Conservation (phyloP, 2,113 vertebrate genomes). For the Antechinus stuartii region DNA sequence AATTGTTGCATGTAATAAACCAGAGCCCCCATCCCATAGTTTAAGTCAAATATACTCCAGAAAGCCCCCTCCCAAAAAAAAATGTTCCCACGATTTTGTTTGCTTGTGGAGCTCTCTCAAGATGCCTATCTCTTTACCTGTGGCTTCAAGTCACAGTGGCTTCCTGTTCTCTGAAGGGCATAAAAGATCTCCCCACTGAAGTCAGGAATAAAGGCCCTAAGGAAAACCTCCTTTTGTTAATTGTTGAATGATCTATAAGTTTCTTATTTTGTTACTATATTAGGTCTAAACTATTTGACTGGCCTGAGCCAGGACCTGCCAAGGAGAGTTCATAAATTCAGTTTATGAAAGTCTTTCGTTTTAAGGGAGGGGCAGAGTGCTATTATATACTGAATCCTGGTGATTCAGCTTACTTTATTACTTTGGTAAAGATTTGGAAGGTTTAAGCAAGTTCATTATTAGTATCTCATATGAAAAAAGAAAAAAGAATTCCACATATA, state of each 20-base stretch:
- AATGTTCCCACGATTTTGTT: background rate
- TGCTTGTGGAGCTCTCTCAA: background rate
- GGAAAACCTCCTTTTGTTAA: background rate
- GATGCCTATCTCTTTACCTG: background rate
- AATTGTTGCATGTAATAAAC: background rate
- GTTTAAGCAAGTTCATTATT: constrained; percentile 26
- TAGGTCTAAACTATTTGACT: background rate
- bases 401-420: constrained; percentile 46
- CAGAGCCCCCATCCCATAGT: background rate
- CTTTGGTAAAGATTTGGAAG: constrained; percentile 23
- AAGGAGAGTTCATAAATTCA: background rate
- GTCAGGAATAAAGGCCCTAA: background rate
- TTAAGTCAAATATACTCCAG: background rate
- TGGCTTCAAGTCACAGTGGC: background rate
- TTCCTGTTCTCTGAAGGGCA: background rate
- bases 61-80: background rate
- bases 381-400: background rate
- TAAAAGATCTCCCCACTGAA: background rate
- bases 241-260: background rate
- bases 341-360: constrained; percentile 56
- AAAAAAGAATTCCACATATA: background rate
- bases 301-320: background rate
- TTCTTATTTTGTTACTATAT: background rate
- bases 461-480: background rate
- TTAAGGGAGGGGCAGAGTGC: constrained; percentile 34